Evolutionary conservation across 2,113 vertebrate genomes (phyloP), one percentile per base, ranked within the genome.

Genomic region (Salvelinus namaycush): DNA sequence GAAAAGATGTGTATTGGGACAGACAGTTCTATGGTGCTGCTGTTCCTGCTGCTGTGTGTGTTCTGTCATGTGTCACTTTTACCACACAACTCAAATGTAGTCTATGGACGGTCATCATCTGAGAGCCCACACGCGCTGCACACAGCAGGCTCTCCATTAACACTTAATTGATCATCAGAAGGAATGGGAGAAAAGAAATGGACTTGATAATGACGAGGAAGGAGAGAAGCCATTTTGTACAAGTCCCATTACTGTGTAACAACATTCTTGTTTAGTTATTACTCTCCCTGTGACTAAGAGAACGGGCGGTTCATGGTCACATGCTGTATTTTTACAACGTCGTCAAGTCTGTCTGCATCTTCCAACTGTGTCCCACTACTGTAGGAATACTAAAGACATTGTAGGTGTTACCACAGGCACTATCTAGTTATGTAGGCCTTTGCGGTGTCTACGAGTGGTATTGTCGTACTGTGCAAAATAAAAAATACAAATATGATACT

Each of bases 181-280:
- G 77, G 79, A 93, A 93, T 80, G 89, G 86, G 77, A 80, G 84
- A 81, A 81, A 84, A 89, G 88, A 91, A 92, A 93, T 91, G 87
- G 90, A 90, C 87, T 89, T 90, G 89, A 92, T 91, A 92, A 92
- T 92, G 92, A 91, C 77, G 86, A 83, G 51, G 51, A 54, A 18
- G 51, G 16, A 54, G 83, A 78, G 88, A 89, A 91, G 85, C 86
- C 90, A 92, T 93, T 93, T 89, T 85, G 88, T 91, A 85, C 89
- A 88, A 81, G 89, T 93, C 90, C 90, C 91, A 93, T 93, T 91
- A 93, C 82, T 80, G 87, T 84, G 78, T 90, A 91, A 93, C 87
- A 91, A 84, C 90, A 89, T 91, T 90, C 88, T 91, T 92, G 89
- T 93, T 93, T 92, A 93, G 90, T 92, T 93, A 88, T 93, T 92